These are phyloP conservation scores for Thryonomys swinderianus DNA, from an alignment of 2,113 vertebrate genomes.

Conservation along the genomic window DNA sequence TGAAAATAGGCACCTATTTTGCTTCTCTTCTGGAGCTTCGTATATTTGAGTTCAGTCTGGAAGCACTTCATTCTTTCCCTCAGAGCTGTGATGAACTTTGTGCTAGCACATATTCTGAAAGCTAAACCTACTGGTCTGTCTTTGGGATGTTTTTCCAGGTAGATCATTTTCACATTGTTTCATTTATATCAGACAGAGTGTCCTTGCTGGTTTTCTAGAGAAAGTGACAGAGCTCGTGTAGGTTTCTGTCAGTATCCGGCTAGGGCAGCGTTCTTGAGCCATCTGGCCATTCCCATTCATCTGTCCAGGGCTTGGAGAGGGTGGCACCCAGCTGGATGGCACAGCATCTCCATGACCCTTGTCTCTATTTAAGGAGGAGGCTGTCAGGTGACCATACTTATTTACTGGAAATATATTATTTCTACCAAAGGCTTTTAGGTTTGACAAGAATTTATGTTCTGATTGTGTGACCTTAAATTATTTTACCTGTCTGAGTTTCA, in stretches of 20 bases:
- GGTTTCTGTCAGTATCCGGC: background rate
- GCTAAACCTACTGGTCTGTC: conserved; percentile 33
- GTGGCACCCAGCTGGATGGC: background rate
- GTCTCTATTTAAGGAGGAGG: background rate
- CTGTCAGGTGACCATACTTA: background rate
- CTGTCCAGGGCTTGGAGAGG: background rate
- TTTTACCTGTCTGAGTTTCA: background rate
- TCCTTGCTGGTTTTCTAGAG: background rate
- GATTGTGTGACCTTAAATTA: background rate
- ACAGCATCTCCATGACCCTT: background rate
- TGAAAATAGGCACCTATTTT: background rate
- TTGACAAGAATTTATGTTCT: background rate
- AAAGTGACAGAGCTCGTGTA: background rate
- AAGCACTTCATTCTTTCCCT: conserved; percentile 33
- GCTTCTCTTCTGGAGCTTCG: background rate
- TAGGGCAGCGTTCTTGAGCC: background rate
- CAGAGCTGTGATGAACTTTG: conserved; percentile 45
- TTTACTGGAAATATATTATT: background rate
- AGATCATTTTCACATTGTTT: conserved; percentile 7
- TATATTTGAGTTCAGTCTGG: background rate
- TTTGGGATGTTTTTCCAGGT: conserved; percentile 53
- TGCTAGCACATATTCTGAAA: background rate
- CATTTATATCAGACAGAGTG: background rate
- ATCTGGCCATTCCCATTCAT: background rate
- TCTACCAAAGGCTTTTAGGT: background rate